phyloP scores from a whole-genome alignment of 1,140 invertebrate species.

The Aphidius gifuensis region DNA sequence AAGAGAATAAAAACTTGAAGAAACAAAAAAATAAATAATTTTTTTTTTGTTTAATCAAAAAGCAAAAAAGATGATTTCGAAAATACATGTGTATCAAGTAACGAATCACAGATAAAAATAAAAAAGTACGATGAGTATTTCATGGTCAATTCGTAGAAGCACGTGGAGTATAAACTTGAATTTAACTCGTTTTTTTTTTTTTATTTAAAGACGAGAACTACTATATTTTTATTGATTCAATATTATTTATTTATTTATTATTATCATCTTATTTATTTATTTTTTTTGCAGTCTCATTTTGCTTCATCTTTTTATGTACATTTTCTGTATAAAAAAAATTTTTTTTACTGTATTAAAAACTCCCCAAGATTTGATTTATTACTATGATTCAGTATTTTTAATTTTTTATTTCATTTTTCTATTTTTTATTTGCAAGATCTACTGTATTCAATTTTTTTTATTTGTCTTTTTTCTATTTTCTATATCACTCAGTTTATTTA shows the following conservation, averaged over 20 bases:
- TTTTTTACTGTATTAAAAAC: not conserved
- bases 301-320: not conserved
- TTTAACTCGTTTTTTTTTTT: no score
- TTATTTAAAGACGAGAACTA: no score
- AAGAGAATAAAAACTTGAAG: not conserved
- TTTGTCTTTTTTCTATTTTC: slow-evolving; percentile 9
- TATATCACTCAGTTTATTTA: slow-evolving; percentile 23
- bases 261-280: not conserved
- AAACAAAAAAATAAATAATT: not conserved
- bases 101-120: not conserved
- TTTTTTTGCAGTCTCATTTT: not conserved
- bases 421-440: not conserved
- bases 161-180: slow-evolving; percentile 9
- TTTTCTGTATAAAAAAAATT: not conserved
- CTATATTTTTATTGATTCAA: slow-evolving; percentile 8
- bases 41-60: slow-evolving; percentile 8
- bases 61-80: not conserved
- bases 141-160: slow-evolving; percentile 7
- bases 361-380: not conserved
- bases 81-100: no score
- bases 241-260: slow-evolving; percentile 10
- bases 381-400: not conserved
- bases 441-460: slow-evolving; percentile 1
- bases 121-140: slow-evolving; percentile 1
- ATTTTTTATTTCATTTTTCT: slow-evolving; percentile 6